These are phyloP conservation scores for Leptopilina boulardi DNA, from an alignment of 1,140 invertebrate species.

Conservation along the genomic window DNA sequence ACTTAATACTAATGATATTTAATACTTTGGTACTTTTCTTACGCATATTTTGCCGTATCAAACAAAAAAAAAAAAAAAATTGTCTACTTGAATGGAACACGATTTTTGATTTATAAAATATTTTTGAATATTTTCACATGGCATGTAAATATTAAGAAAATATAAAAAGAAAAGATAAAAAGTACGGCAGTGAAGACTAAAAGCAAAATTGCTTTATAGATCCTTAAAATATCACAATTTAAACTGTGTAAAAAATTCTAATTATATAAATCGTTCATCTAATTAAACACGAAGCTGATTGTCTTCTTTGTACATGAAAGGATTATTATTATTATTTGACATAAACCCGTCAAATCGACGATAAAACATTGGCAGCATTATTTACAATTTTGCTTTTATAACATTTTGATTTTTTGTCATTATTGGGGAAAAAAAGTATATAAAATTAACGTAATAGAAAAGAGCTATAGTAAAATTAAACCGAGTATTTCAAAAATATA, in stretches of 20 bases:
- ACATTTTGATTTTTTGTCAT: neutral
- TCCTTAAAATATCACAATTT: constrained; percentile 28
- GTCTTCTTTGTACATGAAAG: constrained; percentile 24
- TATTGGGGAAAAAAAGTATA: neutral
- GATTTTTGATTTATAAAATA: neutral
- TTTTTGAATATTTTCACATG: constrained; percentile 31
- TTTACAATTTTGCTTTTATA: constrained; percentile 14
- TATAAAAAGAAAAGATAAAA: neutral
- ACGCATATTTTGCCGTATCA: constrained; percentile 23
- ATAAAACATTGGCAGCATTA: neutral
- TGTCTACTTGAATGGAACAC: neutral
- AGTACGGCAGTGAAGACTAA: neutral
- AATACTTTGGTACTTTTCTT: constrained; percentile 64
- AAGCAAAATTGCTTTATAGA: neutral
- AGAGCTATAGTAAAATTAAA: neutral
- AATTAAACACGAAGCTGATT: constrained; percentile 16
- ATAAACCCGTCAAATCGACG: neutral
- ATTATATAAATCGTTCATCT: neutral
- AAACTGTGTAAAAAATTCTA: constrained; percentile 11
- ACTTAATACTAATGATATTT: constrained; percentile 57
- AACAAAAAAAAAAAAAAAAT: neutral
- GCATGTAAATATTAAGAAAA: constrained; percentile 19
- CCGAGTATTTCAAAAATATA: too few species aligned
- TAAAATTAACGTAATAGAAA: neutral
- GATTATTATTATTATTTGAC: neutral